Evolutionary conservation across 2,113 vertebrate genomes (phyloP).

Genomic region (Speoplatyrhinus poulsoni): DNA sequence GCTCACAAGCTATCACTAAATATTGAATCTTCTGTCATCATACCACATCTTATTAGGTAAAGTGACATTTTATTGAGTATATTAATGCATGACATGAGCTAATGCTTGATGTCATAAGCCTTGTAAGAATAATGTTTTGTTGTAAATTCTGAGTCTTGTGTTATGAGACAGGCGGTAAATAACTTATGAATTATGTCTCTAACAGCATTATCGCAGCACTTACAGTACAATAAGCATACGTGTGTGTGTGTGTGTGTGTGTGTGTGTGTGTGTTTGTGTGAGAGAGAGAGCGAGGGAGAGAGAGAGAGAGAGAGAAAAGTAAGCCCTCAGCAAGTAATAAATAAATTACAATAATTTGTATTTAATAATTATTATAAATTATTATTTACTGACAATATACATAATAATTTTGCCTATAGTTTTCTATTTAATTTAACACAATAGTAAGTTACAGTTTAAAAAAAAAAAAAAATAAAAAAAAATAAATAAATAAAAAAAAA

Average conservation of each 20-base stretch:
- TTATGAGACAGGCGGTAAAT: slow-evolving; percentile 73
- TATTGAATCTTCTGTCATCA: slow-evolving; percentile 51
- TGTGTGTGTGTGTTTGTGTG: no score
- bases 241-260: neutral
- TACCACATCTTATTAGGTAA: slow-evolving; percentile 66
- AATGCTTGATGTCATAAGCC: slow-evolving; percentile 72
- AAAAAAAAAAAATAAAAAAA: no score
- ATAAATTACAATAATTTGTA: no score
- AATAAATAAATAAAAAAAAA: no score
- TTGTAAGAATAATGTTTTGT: slow-evolving; percentile 69
- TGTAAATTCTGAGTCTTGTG: slow-evolving; percentile 71
- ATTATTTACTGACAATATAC: no score
- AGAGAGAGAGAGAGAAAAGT: no score
- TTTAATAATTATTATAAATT: no score
- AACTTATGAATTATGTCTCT: slow-evolving; percentile 70
- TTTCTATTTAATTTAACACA: no score
- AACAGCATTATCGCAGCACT: slow-evolving; percentile 32
- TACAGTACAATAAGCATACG: slow-evolving; percentile 27
- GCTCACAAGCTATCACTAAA: slow-evolving; percentile 69
- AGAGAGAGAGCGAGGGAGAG: no score
- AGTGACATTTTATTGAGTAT: slow-evolving; percentile 68
- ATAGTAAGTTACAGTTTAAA: no score
- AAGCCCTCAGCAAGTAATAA: no score
- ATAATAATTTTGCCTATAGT: no score
- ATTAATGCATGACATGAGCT: slow-evolving; percentile 65